A percentile compares a stretch with the other conserved stretches of the same genome.
These are phyloP conservation scores for Byasa hedistus DNA, from an alignment of 2,888 invertebrate genomes.

Conservation along the genomic window DNA sequence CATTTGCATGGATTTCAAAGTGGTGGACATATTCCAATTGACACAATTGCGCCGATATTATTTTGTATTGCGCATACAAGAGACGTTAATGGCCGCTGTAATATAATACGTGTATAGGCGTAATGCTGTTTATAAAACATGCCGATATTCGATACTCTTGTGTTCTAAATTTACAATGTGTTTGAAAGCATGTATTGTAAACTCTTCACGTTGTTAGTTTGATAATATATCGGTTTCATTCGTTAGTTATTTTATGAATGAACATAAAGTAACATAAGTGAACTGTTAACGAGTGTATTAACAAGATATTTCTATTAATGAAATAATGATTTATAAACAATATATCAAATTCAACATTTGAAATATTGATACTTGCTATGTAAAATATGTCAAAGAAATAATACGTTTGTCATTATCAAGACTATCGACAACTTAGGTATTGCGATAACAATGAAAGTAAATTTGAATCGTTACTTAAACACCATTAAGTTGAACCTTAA, in stretches of 20 bases:
- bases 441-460: no score
- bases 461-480: no score
- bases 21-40: slow-evolving; percentile 48
- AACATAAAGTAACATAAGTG: not conserved
- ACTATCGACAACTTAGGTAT: no score
- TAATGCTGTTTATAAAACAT: slow-evolving; percentile 20
- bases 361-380: no score
- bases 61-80: slow-evolving; percentile 35
- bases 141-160: slow-evolving; percentile 7
- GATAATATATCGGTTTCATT: not conserved
- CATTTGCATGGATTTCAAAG: slow-evolving; percentile 45
- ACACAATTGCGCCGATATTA: slow-evolving; percentile 39
- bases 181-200: slow-evolving; percentile 2
- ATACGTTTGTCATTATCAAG: no score
- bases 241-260: not conserved
- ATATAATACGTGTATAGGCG: slow-evolving; percentile 17
- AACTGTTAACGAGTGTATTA: no score
- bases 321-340: not conserved
- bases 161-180: slow-evolving; percentile 12
- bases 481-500: no score
- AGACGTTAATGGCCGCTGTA: slow-evolving; percentile 24
- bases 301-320: not conserved
- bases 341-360: no score
- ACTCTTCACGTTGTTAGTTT: not conserved
- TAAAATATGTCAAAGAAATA: no score